phyloP scores from a whole-genome alignment of 2,888 invertebrate species.

The Hipparchia sbordonii region DNA sequence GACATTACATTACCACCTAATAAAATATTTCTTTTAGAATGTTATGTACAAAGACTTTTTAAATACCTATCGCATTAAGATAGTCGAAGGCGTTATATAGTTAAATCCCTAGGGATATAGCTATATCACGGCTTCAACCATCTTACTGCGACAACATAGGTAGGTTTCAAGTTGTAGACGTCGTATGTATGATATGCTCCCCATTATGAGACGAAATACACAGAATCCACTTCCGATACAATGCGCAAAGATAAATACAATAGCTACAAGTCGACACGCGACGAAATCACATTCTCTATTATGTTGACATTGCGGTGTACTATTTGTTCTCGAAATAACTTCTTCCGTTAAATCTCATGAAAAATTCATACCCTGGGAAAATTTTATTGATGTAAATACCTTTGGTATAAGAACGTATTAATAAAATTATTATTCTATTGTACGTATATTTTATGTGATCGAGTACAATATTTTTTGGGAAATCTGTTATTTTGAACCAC shows the following conservation, averaged over 20 bases:
- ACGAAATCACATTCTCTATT: constrained; percentile 64
- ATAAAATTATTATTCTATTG: too few species aligned
- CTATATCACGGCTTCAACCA: too few species aligned
- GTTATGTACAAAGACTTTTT: too few species aligned
- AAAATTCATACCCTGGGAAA: constrained; percentile 12
- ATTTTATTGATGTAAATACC: constrained; percentile 1
- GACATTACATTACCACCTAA: too few species aligned
- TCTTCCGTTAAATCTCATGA: constrained; percentile 7
- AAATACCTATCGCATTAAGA: too few species aligned
- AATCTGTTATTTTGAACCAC: too few species aligned
- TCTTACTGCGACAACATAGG: background rate
- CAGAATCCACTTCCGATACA: constrained; percentile 41
- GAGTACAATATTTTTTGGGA: too few species aligned
- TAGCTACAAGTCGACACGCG: constrained; percentile 51
- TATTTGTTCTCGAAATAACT: constrained; percentile 29
- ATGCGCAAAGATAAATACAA: constrained; percentile 45
- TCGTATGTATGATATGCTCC: background rate
- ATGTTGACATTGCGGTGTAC: constrained; percentile 52
- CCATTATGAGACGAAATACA: constrained; percentile 13
- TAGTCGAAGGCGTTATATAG: too few species aligned
- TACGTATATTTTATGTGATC: too few species aligned
- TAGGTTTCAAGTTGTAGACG: background rate
- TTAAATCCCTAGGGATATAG: too few species aligned
- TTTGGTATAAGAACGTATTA: background rate
- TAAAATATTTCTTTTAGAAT: too few species aligned